Base-by-base conservation (phyloP, 2,113 vertebrate genomes). In the Romanogobio albipinnatus region DNA sequence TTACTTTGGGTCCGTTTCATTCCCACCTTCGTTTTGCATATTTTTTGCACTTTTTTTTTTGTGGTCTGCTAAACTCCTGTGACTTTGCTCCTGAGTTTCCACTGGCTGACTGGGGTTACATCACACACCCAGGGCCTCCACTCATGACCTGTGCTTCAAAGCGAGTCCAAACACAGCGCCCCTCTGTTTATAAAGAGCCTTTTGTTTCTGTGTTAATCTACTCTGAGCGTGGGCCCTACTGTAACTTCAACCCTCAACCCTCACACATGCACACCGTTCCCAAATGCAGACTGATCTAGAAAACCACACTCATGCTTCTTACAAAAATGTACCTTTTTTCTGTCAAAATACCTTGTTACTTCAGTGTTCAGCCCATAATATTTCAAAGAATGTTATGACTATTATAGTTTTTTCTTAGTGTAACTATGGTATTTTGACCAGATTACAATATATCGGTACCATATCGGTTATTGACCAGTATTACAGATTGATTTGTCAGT, bases 131-230 rank as follows among this genome's bases (percentile, higher is more conserved):
- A 43, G 84, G 83, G 47, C 49, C 83, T 87, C 49, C 53, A 59
- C 85, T 82, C 83, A 82, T 83, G 82, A 84, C 83, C 85, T 58
- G 78, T 77, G 87, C 87, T 86, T 86, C 84, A 88, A 88, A 86
- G 87, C 81, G 83, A 81, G 76, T 73, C 81, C 78, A 86, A 86
- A 83, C 58, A 58, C 85, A 86, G 79, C 56, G 76, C 74, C 68
- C 70, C 59, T 64, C 47, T 74, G 36, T 59, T 79, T 68, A 87
- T 82, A 87, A 89, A 85, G 88, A 76, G 75, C 59, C 76, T 68
- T 85, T 89, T 87, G 85, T 89, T 66, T 86, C 62, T 62, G 26
- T 9, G 81, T 85, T 89, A 89, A 87, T 89, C 83, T 87, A 75
- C 85, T 85, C 84, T 62, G 26, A 71, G 68, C 71, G 15, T 53